Evolutionary conservation across 2,113 vertebrate species (phyloP).

Genomic region (Chitala chitala): DNA sequence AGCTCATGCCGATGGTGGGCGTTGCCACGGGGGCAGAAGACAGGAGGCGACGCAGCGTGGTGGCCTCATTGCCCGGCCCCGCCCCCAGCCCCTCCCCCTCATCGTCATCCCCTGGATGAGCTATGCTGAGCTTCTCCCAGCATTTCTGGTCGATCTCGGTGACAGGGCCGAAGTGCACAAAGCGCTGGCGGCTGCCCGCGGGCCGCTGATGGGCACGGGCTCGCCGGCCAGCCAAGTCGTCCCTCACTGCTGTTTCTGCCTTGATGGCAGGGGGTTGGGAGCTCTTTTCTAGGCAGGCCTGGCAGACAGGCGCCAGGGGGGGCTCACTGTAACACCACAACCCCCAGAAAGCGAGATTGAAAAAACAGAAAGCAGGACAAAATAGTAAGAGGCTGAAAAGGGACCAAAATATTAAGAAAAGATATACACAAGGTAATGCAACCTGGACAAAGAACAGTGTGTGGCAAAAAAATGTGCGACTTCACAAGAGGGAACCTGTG

Average conservation of each 20-base stretch:
- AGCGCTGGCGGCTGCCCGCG: slow-evolving; percentile 61
- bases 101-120: slow-evolving; percentile 54
- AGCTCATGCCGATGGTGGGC: slow-evolving; percentile 58
- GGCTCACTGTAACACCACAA: slow-evolving; percentile 53
- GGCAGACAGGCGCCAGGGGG: slow-evolving; percentile 55
- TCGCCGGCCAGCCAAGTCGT: slow-evolving; percentile 67
- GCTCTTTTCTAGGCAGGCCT: slow-evolving; percentile 63
- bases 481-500: too few species aligned
- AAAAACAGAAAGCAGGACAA: slow-evolving; percentile 13
- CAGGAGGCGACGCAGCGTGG: slow-evolving; percentile 59
- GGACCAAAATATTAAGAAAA: background rate
- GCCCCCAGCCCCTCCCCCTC: slow-evolving; percentile 35
- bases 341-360: slow-evolving; percentile 26
- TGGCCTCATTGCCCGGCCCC: slow-evolving; percentile 41
- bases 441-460: background rate
- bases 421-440: background rate
- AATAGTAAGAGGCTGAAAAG: background rate
- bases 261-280: slow-evolving; percentile 53
- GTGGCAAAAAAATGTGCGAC: background rate
- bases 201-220: slow-evolving; percentile 63
- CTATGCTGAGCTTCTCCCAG: slow-evolving; percentile 70
- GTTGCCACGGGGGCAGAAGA: slow-evolving; percentile 60
- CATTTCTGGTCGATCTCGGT: slow-evolving; percentile 81
- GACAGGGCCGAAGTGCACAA: slow-evolving; percentile 89
- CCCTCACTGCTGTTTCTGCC: slow-evolving; percentile 54